Evolutionary conservation across 1,140 invertebrate genomes (phyloP).

Genomic region (silkworm (Bombyx mori)): ASM3026992v2 NC_085113.1:10750001-10750500

Average conservation of each 20-base stretch:
- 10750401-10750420: too few relatives aligned
- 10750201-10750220: background rate
- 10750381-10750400: too few relatives aligned
- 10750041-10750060: constrained; percentile 46
- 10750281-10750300: too few relatives aligned
- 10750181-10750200: constrained; percentile 78
- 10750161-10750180: constrained; percentile 85
- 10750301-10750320: too few relatives aligned
- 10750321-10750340: background rate
- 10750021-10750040: constrained; percentile 45
- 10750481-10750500: too few relatives aligned
- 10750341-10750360: too few relatives aligned
- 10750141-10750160: constrained; percentile 84
- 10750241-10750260: too few relatives aligned
- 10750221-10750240: background rate
- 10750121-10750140: constrained; percentile 59
- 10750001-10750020: constrained; percentile 51
- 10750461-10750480: too few relatives aligned
- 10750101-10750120: constrained; percentile 49
- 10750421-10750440: too few relatives aligned
- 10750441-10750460: too few relatives aligned
- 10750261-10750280: too few relatives aligned
- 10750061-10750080: constrained; percentile 52
- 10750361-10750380: too few relatives aligned
- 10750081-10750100: constrained; percentile 43